Conservation (phyloP, 2,888 invertebrate species). For the Cryptops parisi region DNA sequence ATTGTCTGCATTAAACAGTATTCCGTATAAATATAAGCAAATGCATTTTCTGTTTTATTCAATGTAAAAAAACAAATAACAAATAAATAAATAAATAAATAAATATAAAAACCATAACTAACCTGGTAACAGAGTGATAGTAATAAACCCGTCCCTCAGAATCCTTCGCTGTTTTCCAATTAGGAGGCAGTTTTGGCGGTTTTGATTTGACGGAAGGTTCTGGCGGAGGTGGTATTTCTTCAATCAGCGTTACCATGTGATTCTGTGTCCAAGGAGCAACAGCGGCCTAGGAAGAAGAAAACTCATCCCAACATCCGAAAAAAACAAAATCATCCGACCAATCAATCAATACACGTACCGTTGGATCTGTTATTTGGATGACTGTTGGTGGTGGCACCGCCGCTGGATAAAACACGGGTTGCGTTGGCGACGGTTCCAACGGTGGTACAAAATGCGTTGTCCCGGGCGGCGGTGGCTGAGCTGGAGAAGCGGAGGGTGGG, state of each 20-base stretch:
- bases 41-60: too few relatives aligned
- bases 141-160: slow-evolving; percentile 73
- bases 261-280: not conserved
- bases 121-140: slow-evolving; percentile 50
- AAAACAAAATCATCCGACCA: not conserved
- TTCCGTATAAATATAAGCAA: too few relatives aligned
- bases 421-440: not conserved
- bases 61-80: too few relatives aligned
- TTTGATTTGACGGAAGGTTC: slow-evolving; percentile 29
- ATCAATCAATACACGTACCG: not conserved
- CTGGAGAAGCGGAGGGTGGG: too few relatives aligned
- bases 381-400: not conserved
- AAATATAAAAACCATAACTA: not conserved
- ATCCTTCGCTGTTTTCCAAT: slow-evolving; percentile 78
- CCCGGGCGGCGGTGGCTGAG: slow-evolving; percentile 1
- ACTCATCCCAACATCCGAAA: too few relatives aligned
- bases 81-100: too few relatives aligned
- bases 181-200: slow-evolving; percentile 48
- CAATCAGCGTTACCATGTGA: not conserved
- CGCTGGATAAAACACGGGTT: not conserved
- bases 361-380: not conserved
- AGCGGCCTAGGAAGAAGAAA: not conserved
- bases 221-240: slow-evolving; percentile 28
- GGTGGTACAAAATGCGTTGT: not conserved
- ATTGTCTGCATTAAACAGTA: not conserved